A percentile compares a stretch with the other conserved stretches of the same genome.
These are phyloP conservation scores for Xiphorhynchus erythropygius DNA, from an alignment of 2,797 vertebrate species.

Conservation along the genomic window DNA sequence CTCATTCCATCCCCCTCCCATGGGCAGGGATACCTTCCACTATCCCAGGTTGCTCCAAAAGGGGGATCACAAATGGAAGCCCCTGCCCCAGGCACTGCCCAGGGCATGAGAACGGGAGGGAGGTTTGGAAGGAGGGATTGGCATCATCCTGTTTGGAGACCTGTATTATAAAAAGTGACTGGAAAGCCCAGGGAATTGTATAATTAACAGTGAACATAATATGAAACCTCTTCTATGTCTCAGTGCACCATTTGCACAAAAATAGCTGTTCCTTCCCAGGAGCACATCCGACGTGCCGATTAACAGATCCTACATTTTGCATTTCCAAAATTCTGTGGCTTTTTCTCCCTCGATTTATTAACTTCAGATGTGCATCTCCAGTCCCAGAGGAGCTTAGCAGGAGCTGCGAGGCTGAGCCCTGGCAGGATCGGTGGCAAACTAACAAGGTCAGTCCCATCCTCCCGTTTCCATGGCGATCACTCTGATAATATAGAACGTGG, in stretches of 20 bases:
- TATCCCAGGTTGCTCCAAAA: not conserved
- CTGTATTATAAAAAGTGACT: fast-evolving
- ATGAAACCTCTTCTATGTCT: not conserved
- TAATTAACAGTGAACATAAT: not conserved
- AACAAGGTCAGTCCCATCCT: conserved; percentile 42
- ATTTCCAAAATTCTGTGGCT: not conserved
- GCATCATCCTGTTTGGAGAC: not conserved
- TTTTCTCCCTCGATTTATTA: not conserved
- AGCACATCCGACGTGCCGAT: not conserved
- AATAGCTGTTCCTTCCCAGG: not conserved
- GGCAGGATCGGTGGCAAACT: conserved; percentile 25
- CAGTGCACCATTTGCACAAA: not conserved
- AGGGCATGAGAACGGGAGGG: fast-evolving
- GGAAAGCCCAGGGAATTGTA: not conserved
- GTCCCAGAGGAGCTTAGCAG: not conserved
- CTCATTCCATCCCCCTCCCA: fast-evolving
- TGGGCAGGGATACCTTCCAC: not conserved
- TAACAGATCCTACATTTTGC: not conserved
- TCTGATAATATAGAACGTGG: not conserved
- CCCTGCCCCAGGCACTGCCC: not conserved
- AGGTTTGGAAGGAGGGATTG: not conserved
- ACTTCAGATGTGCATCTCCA: not conserved
- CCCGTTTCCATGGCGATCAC: conserved; percentile 43
- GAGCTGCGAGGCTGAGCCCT: conserved; percentile 30
- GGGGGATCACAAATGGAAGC: not conserved